Base-by-base conservation (phyloP, 2,113 vertebrate genomes). In the Cricetomys ansorgei region DNA sequence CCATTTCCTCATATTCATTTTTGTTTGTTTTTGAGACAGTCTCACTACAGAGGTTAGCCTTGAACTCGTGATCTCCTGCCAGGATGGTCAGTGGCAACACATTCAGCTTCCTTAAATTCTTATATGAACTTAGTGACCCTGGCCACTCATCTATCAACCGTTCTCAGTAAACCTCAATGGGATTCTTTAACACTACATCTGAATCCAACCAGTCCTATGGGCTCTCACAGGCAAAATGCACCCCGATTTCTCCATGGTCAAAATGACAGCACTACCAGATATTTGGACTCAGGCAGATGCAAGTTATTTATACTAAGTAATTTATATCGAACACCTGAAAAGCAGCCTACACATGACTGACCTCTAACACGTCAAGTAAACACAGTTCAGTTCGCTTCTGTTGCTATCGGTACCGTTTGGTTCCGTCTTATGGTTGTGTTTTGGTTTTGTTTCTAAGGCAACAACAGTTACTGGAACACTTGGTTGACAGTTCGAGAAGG, bases 381-480 rank as follows among this genome's bases (percentile, higher is more conserved):
- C 94, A 62, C 0, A 65, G 21, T 86, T 50, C 11, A 12, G 93
- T 53, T 76, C 76, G 57, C 43, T 93, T 88, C 34, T 25, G 75
- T 76, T 92, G 87, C 91, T 69, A 37, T 89, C 25, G 79, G 83
- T 73, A 94, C 62, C 70, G 9, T 27, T 37, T 13, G 55, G 59
- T 53, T 94, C 48, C 81, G 53, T 83, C 48, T 88, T 81, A 84
- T 48, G 55, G 17, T 4, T 57, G 16, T 91, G 85, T 85, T 95
- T 93, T 67, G 92, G 59, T 96, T 94, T 87, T 27, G 70, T 94
- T 96, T 94, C 88, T 91, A 94, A 76, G 88, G 70, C 85, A 92
- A 91, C 53, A 77, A 65, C 25, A 85, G n/a, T 57, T 84, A 53
- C 89, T 15, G 57, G 43, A 55, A 84, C 15, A 55, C 25, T 48